These are phyloP conservation scores for Eupithecia dodoneata DNA, from an alignment of 2,888 invertebrate genomes.

Conservation along the genomic window DNA sequence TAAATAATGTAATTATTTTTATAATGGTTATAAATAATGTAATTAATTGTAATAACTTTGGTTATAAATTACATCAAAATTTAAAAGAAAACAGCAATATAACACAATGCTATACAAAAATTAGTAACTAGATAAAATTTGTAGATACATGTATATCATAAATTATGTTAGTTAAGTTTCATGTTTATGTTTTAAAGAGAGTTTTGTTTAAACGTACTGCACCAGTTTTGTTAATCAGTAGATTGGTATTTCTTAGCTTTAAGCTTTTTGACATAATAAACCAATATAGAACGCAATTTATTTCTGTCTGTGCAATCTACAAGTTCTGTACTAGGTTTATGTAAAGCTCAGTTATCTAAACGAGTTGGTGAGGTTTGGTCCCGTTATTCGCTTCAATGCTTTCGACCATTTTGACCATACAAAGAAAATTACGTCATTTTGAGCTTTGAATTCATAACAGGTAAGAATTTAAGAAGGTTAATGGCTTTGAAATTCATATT, in stretches of 20 bases:
- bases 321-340: neutral
- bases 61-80: neutral
- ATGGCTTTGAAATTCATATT: neutral
- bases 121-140: too few species aligned
- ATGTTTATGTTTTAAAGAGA: too few species aligned
- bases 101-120: too few species aligned
- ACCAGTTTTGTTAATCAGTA: too few species aligned
- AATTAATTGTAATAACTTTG: neutral
- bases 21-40: neutral
- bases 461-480: neutral
- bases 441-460: neutral
- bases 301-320: neutral
- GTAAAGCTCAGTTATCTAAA: slow-evolving; percentile 18
- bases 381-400: slow-evolving; percentile 11
- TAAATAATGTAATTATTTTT: neutral
- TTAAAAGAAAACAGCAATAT: too few species aligned
- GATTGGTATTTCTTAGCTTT: too few species aligned
- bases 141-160: too few species aligned
- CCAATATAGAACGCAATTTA: neutral
- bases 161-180: too few species aligned
- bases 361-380: neutral
- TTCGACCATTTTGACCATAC: slow-evolving; percentile 16
- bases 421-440: slow-evolving; percentile 22
- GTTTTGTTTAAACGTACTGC: too few species aligned
- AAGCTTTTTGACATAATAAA: too few species aligned